Percentiles rank a stretch among this genome's conserved stretches.
Conservation (phyloP, 2,888 invertebrate genomes). For the Pristionchus japonicus region DNA sequence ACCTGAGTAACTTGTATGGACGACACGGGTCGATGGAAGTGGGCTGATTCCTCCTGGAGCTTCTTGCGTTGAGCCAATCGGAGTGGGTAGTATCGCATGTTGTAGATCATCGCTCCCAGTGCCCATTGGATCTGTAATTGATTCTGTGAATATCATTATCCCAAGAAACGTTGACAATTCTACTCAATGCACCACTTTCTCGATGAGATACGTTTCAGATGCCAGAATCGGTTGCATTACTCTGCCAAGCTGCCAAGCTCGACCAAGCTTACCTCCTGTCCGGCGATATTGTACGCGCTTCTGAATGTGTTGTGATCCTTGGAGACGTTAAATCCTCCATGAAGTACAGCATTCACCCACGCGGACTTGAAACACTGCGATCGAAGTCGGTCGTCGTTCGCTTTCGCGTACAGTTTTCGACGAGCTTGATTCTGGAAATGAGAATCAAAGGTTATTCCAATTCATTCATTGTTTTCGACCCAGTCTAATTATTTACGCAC, state of each 20-base stretch:
- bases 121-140: slow-evolving; percentile 78
- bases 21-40: slow-evolving; percentile 7
- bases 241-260: not conserved
- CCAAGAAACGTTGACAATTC: not conserved
- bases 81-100: slow-evolving; percentile 72
- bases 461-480: too few species aligned
- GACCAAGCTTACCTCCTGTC: slow-evolving; percentile 66
- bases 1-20: slow-evolving; percentile 44
- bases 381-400: slow-evolving; percentile 70
- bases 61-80: slow-evolving; percentile 50
- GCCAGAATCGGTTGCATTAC: too few species aligned
- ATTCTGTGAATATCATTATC: not conserved
- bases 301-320: slow-evolving; percentile 70
- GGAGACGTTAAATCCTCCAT: slow-evolving; percentile 78
- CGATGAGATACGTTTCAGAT: too few species aligned
- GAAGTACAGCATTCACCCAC: slow-evolving; percentile 78
- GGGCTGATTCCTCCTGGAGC: not conserved
- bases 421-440: slow-evolving; percentile 48
- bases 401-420: slow-evolving; percentile 63
- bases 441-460: not conserved
- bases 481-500: too few species aligned
- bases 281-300: slow-evolving; percentile 69
- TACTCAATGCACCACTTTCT: too few species aligned
- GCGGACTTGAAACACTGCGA: slow-evolving; percentile 80
- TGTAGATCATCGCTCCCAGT: slow-evolving; percentile 78